Evolutionary conservation across 2,113 vertebrate genomes (phyloP), one percentile per base, ranked within the genome.

Genomic region (Grus americana): DNA sequence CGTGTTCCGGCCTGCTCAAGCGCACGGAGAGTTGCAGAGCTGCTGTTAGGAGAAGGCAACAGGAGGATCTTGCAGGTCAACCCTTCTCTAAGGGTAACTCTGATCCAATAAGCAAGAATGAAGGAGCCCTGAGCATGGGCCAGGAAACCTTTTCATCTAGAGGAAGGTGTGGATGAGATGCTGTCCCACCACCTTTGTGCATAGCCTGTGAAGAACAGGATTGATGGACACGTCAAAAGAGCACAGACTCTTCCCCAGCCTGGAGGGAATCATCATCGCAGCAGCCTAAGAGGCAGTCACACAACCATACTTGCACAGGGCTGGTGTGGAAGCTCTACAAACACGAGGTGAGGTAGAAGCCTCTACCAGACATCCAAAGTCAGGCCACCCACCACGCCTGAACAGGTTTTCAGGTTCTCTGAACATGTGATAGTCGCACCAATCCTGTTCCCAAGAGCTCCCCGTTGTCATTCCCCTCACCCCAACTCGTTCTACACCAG

Each of bases 1-100:
- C 24, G 6, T 2, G 21, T 70, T 81, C 58, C 47, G 74, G 38
- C 52, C 47, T 65, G 59, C 40, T 72, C 47, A 22, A 58, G 65
- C 8, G 8, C 0, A 1, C 23, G 26, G 20, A 68, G 23, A 55
- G 30, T 20, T 83, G 54, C n/a, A 75, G 44, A 1, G 2, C 34
- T 50, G 44, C 44, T 81, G 32, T 46, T 32, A 15, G 8, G n/a
- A 78, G 52, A 91, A 83, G 34, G 46, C 62, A 91, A 70, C 20
- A 52, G 54, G 40, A 83, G 20, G 55, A 65, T 46, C 58, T 22
- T 72, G 36, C n/a, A 57, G 36, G 27, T 67, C 67, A 84, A 12
- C 10, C 14, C 72, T 21, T 44, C 29, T 76, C 40, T 61, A 59
- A 44, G 22, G 49, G 71, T 68, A 82, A 67, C 32, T 61, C 21